These are phyloP conservation scores for Odontothrips loti DNA, from an alignment of 2,888 invertebrate species.

Conservation along the genomic window DNA sequence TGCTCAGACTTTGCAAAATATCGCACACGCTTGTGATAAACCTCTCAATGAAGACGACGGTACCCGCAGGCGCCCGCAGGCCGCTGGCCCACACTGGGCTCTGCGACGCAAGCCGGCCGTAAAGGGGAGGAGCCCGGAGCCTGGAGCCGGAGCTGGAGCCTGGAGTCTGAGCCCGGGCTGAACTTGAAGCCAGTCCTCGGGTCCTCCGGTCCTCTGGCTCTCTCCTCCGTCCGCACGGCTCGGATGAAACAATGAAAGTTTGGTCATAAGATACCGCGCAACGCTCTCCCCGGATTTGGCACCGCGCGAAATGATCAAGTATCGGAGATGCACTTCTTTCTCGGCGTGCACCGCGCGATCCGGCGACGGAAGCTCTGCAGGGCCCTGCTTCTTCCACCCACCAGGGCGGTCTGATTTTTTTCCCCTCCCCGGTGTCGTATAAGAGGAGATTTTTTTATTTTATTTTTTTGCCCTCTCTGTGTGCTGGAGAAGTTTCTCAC, in stretches of 20 bases:
- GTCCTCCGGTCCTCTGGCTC: no score
- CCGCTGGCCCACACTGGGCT: neutral
- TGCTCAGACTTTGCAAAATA: neutral
- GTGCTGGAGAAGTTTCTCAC: slow-evolving; percentile 1
- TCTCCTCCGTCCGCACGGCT: no score
- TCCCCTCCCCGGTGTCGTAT: no score
- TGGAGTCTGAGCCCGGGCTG: no score
- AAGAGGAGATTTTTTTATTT: no score
- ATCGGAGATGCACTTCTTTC: neutral
- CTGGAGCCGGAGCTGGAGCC: no score
- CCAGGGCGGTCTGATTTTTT: neutral
- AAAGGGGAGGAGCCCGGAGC: no score
- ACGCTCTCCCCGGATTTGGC: neutral
- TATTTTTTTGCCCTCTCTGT: neutral
- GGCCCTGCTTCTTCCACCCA: no score
- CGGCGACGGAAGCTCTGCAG: no score
- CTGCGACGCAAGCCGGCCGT: neutral
- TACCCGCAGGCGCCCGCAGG: no score
- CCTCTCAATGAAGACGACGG: no score
- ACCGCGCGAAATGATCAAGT: neutral
- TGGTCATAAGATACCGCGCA: neutral
- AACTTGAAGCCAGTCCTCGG: no score
- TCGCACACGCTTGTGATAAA: neutral
- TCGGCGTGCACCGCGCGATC: neutral
- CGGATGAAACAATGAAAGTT: slow-evolving; percentile 20